Conservation (phyloP, 1,140 invertebrate genomes). For the Sycobia sp. region DNA sequence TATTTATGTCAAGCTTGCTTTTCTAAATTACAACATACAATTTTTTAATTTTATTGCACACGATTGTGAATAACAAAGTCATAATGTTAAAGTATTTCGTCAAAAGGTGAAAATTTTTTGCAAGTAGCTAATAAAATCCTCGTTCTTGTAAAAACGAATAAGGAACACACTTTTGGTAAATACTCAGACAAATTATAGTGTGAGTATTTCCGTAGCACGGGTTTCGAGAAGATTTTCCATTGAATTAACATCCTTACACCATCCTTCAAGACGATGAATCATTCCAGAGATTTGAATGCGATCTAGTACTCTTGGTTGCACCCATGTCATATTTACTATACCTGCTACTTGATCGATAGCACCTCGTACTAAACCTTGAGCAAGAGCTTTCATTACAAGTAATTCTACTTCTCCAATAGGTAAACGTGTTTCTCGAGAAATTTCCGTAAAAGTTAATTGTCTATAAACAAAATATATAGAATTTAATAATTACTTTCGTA, state of each 20-base stretch:
- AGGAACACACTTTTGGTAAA: conserved; percentile 18
- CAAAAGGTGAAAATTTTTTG: background rate
- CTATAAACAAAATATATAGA: conserved; percentile 59
- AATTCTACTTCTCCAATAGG: conserved; percentile 88
- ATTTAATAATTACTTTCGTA: background rate
- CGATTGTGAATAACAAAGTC: background rate
- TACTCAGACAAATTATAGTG: conserved; percentile 61
- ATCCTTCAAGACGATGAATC: conserved; percentile 77
- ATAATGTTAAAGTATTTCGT: no score
- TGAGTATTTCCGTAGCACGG: conserved; percentile 83
- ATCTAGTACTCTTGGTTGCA: conserved; percentile 90
- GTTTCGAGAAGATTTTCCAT: conserved; percentile 84
- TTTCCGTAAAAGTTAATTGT: conserved; percentile 89
- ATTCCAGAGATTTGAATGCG: conserved; percentile 75
- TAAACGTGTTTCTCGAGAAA: conserved; percentile 83
- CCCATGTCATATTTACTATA: conserved; percentile 77
- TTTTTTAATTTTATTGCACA: background rate
- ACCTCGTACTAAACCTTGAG: conserved; percentile 91
- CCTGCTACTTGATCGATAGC: conserved; percentile 92
- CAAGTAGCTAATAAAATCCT: conserved; percentile 1
- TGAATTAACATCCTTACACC: conserved; percentile 81
- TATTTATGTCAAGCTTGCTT: no score
- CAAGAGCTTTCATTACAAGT: conserved; percentile 96
- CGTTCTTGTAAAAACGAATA: conserved; percentile 20
- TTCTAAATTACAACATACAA: no score